Base-by-base conservation (phyloP, 2,113 vertebrate genomes). In the Pyrgilauda ruficollis region DNA sequence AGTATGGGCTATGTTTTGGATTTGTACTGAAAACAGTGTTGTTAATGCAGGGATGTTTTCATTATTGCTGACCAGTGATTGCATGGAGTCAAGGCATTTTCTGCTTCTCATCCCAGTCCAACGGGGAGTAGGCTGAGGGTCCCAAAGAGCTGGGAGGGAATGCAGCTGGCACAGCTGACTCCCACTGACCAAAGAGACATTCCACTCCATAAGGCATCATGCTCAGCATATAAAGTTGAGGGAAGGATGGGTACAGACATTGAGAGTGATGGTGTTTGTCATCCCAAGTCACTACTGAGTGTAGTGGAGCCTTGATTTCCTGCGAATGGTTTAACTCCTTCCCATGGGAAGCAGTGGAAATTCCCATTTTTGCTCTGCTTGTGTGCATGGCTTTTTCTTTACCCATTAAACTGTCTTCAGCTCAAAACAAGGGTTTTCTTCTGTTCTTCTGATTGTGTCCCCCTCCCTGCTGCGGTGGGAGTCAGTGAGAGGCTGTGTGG, bases 251-350 rank as follows among this genome's bases (percentile, higher is more conserved):
- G 28, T 7, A 4, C 0, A 1, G n/a, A 67, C 24, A 17, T 7
- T 47, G 24, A 19, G 30, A 53, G 18, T 27, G 30, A 10, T 79
- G 30, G 2, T 7, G 1, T 59, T 79, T 85, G 44, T 59, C 59
- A 41, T 53, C n/a, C 52, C 39, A 73, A 53, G 30, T 61, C n/a
- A 41, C 14, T 1, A 0, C 0, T 31, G n/a, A n/a, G 18, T 33
- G 41, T 22, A 21, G 44, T 41, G 26, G 17, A 90, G 16, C 33
- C 50, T 20, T 59, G 46, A 50, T 41, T 73, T 73, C 30, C 67
- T 26, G 20, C 37, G 9, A 35, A 44, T 72, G 37, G 13, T 37
- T 33, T 52, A 41, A 73, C 39, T 47, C 7, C 18, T 59, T 59
- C n/a, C 22, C 14, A 8, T 27, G 30, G 74, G 46, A 66, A 73